Base-by-base conservation (phyloP, 35 echinoderm and acorn worm species). In the Nesometra sesokonis region DNA sequence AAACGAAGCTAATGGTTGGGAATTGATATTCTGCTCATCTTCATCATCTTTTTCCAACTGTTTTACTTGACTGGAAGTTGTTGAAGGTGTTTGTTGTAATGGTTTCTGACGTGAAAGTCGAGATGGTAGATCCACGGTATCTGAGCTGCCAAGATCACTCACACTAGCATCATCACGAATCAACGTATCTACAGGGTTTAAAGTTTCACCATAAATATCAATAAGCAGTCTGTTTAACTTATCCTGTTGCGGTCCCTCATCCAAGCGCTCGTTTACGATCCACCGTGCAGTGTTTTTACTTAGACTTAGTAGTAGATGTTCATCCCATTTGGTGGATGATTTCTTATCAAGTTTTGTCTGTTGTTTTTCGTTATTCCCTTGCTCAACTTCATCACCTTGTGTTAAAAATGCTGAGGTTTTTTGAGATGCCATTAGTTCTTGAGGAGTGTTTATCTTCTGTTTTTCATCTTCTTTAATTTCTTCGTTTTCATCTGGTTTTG, bases 201-300 rank as follows among this genome's bases (percentile, higher is more conserved):
- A 33, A 0, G 94, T 82, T 29, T 84, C 85, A 34, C 94, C 94
- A 52, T 97, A 87, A 37, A 90, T 19, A n/a, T 91, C 94, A 11
- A 82, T 85, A 35, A 97, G 82, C 36, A 97, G 47, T 32, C 86
- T 86, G n/a, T 93, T 85, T 17, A 97, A 83, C 46, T 83, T 93
- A 34, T 93, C 94, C 79, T 89, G 93, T 47, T 90, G 94, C 7
- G 85, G 88, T 0, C 94, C 94, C 19, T 95, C 89, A 7, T 33
- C 36, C 0, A 88, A 91, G 35, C 90, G 86, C 43, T 97, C 94
- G 32, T 78, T 85, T 8, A 93, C 91, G 31, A 97, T 97, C 94
- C 94, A 97, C n/a, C 94, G 57, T 27, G 94, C 94, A 7, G 94
- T 97, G 23, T 89, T 97, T 67, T 97, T 97, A 33, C 94, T 97